These are phyloP conservation scores for Nomada lathburiana DNA, from an alignment of 2,888 invertebrate genomes.

Conservation along the genomic window DNA sequence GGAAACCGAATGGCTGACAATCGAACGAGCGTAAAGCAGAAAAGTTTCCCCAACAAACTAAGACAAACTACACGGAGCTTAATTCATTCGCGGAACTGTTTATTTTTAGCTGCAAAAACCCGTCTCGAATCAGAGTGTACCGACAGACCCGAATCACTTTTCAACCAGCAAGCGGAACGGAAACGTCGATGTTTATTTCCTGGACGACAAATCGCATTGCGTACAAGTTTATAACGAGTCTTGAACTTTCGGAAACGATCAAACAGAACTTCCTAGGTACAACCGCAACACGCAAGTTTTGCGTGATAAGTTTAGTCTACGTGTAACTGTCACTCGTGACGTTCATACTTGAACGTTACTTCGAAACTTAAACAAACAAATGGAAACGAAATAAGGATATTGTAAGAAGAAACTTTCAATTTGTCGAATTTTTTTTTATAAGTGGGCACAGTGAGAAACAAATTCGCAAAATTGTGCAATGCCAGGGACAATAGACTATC, in stretches of 20 bases:
- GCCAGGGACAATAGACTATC: neutral
- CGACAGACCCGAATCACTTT: constrained; percentile 20
- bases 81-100: constrained; percentile 38
- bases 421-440: too few relatives aligned
- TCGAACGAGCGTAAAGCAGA: neutral
- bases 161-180: neutral
- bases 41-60: constrained; percentile 2
- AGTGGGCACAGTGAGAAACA: too few relatives aligned
- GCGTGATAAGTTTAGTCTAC: neutral
- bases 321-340: neutral
- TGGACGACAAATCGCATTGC: constrained; percentile 28
- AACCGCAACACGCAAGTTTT: neutral
- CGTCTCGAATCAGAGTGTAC: neutral
- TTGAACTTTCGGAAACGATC: constrained; percentile 2
- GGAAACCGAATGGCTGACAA: neutral
- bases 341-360: neutral
- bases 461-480: too few relatives aligned
- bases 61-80: neutral
- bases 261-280: neutral
- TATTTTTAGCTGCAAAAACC: constrained; percentile 7
- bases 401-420: too few relatives aligned
- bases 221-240: neutral
- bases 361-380: neutral
- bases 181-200: constrained; percentile 26
- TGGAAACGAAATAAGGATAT: neutral